Percentiles rank a stretch among this genome's conserved stretches.
These are phyloP conservation scores for Orchesellides sinensis DNA, from an alignment of 2,888 invertebrate species.

Conservation along the genomic window DNA sequence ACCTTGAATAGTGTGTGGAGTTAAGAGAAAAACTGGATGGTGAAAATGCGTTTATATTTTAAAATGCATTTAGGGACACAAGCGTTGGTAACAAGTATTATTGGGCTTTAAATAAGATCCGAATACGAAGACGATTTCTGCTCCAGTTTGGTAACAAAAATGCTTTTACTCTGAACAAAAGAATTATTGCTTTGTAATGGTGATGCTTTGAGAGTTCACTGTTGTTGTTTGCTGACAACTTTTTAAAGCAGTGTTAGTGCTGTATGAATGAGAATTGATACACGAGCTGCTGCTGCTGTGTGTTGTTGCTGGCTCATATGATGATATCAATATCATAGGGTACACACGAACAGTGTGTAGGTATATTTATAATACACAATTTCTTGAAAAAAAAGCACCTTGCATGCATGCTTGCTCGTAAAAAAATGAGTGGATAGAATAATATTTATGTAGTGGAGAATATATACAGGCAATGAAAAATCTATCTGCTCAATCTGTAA, in stretches of 20 bases:
- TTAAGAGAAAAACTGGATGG: not conserved
- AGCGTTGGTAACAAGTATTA: not conserved
- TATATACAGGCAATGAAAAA: no score
- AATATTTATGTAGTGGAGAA: no score
- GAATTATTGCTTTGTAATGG: slow-evolving; percentile 10
- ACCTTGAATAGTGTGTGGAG: not conserved
- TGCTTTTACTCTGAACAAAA: slow-evolving; percentile 11
- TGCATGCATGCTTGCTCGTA: no score
- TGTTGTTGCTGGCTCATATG: not conserved
- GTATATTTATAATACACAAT: no score
- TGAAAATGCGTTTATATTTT: not conserved
- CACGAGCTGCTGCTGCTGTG: not conserved
- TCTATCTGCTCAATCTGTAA: no score
- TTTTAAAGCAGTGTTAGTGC: not conserved
- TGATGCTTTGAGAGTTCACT: not conserved
- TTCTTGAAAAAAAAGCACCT: no score
- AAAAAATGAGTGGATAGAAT: no score
- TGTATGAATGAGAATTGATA: not conserved
- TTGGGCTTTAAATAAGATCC: not conserved
- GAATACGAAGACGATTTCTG: not conserved
- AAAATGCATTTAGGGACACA: not conserved
- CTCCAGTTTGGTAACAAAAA: not conserved
- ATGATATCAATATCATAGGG: no score
- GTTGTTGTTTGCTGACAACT: slow-evolving; percentile 25
- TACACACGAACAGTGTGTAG: no score